These are phyloP conservation scores for Campylomormyrus tamandua DNA, from an alignment of 2,113 vertebrate genomes.

Conservation along the genomic window DNA sequence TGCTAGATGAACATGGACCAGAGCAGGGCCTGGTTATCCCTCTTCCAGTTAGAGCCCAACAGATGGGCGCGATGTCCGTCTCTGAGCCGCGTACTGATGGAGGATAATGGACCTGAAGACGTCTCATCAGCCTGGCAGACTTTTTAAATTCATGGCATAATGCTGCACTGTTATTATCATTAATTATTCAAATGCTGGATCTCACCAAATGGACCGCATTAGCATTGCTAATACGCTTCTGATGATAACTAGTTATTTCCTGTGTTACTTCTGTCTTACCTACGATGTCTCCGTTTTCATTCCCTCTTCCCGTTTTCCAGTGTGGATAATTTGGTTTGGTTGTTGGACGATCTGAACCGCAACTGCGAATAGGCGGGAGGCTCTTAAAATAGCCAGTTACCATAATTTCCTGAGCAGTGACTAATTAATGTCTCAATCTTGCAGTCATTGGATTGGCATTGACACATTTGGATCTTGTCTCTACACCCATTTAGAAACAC, in stretches of 20 bases:
- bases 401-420: background rate
- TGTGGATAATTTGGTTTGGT: background rate
- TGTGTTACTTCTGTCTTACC: background rate
- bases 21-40: background rate
- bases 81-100: background rate
- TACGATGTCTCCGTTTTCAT: background rate
- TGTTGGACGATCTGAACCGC: background rate
- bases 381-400: background rate
- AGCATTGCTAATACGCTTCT: background rate
- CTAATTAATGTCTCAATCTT: slow-evolving; percentile 1
- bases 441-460: background rate
- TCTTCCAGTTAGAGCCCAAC: background rate
- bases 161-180: slow-evolving; percentile 25
- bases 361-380: background rate
- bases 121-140: slow-evolving; percentile 20
- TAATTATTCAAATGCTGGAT: slow-evolving; percentile 27
- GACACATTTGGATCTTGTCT: background rate
- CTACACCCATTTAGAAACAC: background rate
- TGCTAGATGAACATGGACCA: background rate
- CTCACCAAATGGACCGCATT: slow-evolving; percentile 8
- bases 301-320: background rate
- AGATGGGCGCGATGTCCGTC: slow-evolving; percentile 17
- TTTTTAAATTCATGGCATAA: slow-evolving; percentile 19
- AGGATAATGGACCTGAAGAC: slow-evolving; percentile 24
- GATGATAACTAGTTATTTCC: slow-evolving; percentile 4